phyloP scores from a whole-genome alignment of 2,113 vertebrate genomes.

The Heteronetta atricapilla region DNA sequence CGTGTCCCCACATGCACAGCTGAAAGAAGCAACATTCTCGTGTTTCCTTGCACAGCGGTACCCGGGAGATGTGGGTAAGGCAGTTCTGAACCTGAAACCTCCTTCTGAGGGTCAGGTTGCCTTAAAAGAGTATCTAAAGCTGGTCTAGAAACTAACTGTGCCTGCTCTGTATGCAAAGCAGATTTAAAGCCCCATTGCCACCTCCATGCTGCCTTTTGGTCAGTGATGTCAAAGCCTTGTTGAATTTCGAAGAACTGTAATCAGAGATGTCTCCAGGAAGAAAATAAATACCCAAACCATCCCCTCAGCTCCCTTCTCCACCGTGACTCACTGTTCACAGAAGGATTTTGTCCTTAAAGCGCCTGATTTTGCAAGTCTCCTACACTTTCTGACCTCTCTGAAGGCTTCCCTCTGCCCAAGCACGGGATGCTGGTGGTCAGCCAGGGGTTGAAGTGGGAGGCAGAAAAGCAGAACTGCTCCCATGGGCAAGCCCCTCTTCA shows the following conservation, averaged over 20 bases:
- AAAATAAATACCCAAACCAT: background rate
- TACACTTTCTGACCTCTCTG: background rate
- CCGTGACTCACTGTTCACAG: accelerated
- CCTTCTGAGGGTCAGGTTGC: background rate
- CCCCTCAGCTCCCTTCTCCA: background rate
- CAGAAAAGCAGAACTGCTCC: background rate
- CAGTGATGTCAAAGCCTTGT: background rate
- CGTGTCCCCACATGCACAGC: accelerated
- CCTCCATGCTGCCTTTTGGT: background rate
- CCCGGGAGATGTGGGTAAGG: background rate
- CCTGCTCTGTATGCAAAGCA: background rate
- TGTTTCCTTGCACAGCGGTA: background rate
- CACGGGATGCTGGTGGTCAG: background rate
- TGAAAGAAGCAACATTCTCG: background rate
- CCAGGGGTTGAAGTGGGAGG: background rate
- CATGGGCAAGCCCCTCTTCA: accelerated
- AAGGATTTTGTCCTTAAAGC: background rate
- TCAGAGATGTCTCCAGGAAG: accelerated
- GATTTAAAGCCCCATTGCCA: background rate
- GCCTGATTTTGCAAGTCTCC: background rate
- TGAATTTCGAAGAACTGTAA: background rate
- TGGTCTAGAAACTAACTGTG: background rate
- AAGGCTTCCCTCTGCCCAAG: background rate
- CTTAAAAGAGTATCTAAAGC: background rate
- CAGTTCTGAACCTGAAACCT: background rate